phyloP scores from a whole-genome alignment of 2,888 invertebrate genomes.

The Lithophane socia region DNA sequence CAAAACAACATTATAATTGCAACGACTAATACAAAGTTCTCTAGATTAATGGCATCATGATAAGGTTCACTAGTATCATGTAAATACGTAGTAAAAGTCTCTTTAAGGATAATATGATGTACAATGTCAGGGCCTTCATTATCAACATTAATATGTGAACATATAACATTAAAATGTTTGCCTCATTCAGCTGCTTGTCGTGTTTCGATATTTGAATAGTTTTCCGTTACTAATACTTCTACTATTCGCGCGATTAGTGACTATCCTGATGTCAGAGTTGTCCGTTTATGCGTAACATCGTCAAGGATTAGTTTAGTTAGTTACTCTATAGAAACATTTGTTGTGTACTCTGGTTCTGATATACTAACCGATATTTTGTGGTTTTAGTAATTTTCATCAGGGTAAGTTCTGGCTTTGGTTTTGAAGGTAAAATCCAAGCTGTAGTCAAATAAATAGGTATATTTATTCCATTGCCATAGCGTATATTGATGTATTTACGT shows the following conservation, averaged over 20 bases:
- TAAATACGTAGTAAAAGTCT: constrained; percentile 1
- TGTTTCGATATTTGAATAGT: constrained; percentile 25
- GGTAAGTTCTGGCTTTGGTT: neutral
- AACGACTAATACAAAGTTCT: constrained; percentile 7
- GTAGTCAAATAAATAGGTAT: neutral
- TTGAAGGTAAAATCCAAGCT: neutral
- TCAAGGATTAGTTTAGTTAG: neutral
- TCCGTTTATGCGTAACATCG: constrained; percentile 4
- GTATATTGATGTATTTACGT: constrained; percentile 25
- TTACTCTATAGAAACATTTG: neutral
- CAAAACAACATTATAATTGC: constrained; percentile 2
- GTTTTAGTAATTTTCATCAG: neutral
- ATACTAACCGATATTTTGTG: neutral
- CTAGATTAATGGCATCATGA: constrained; percentile 22
- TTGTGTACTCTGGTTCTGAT: neutral
- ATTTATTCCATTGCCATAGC: constrained; percentile 21
- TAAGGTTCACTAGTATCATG: neutral
- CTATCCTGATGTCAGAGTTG: constrained; percentile 9
- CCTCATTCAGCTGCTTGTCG: constrained; percentile 8
- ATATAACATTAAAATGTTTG: constrained; percentile 10
- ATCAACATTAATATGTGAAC: constrained; percentile 5
- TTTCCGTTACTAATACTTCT: constrained; percentile 10
- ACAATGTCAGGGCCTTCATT: constrained; percentile 46
- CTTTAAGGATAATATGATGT: constrained; percentile 35
- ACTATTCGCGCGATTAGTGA: too few relatives aligned